A percentile compares a stretch with the other conserved stretches of the same genome.
phyloP scores from a whole-genome alignment of 2,113 vertebrate species.

The Hemibagrus wyckioides region DNA sequence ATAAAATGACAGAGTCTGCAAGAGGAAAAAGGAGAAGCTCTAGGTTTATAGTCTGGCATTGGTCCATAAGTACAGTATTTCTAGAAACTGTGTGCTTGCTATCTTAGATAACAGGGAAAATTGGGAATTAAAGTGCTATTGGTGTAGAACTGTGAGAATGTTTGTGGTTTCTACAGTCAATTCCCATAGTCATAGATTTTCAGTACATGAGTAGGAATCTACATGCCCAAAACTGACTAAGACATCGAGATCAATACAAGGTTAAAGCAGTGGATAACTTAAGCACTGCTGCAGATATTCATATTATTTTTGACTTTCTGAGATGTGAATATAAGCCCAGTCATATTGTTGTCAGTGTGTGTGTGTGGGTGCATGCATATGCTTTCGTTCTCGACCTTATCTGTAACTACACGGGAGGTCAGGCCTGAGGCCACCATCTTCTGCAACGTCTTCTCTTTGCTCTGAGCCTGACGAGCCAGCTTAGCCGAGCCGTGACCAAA shows the following conservation, averaged over 20 bases:
- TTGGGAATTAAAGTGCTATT: neutral
- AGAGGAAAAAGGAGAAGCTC: slow-evolving; percentile 33
- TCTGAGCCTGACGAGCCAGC: slow-evolving; percentile 95
- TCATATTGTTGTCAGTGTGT: too few relatives aligned
- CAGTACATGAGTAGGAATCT: neutral
- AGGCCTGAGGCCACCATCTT: slow-evolving; percentile 98
- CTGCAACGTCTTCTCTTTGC: slow-evolving; percentile 98
- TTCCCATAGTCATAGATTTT: neutral
- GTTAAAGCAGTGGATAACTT: neutral
- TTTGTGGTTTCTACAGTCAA: neutral
- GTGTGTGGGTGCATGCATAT: neutral
- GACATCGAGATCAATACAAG: neutral
- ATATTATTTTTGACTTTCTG: neutral
- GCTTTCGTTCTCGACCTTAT: slow-evolving; percentile 79
- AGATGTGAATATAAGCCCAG: neutral
- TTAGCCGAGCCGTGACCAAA: slow-evolving; percentile 98
- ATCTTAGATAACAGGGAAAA: neutral
- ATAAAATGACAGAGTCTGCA: slow-evolving; percentile 93
- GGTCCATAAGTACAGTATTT: neutral
- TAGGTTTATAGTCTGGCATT: neutral
- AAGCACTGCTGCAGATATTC: neutral
- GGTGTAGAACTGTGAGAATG: neutral
- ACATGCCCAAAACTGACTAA: neutral
- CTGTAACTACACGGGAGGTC: slow-evolving; percentile 92
- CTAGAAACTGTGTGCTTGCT: neutral